These are phyloP conservation scores for Netelia inedita DNA, from an alignment of 2,888 invertebrate species.

Conservation along the genomic window DNA sequence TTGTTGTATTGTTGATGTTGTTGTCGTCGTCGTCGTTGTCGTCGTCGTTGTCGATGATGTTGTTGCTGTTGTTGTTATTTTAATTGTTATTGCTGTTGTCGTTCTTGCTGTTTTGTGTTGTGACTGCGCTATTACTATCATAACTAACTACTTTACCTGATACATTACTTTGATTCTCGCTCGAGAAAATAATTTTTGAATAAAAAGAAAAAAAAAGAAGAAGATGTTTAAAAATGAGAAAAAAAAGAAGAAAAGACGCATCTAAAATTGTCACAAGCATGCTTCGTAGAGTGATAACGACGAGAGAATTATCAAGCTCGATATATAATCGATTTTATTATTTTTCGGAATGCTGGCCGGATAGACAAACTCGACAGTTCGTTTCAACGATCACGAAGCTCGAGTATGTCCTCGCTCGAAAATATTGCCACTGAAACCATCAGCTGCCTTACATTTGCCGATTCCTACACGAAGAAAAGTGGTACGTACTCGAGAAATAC, in stretches of 20 bases:
- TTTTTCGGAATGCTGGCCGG: conserved; percentile 88
- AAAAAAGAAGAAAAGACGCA: conserved; percentile 57
- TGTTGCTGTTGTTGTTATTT: conserved; percentile 73
- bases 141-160: conserved; percentile 71
- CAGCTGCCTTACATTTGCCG: conserved; percentile 97
- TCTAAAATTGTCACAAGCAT: conserved; percentile 69
- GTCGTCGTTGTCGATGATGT: conserved; percentile 66
- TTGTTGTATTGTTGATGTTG: conserved; percentile 71
- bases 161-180: conserved; percentile 62
- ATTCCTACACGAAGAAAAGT: conserved; percentile 97
- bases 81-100: conserved; percentile 68
- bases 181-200: conserved; percentile 68
- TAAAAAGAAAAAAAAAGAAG: conserved; percentile 32
- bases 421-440: conserved; percentile 98
- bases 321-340: conserved; percentile 72
- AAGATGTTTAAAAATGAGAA: neutral
- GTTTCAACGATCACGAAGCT: conserved; percentile 98
- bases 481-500: conserved; percentile 90
- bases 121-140: conserved; percentile 73
- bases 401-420: conserved; percentile 99
- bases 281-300: conserved; percentile 65
- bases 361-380: conserved; percentile 98
- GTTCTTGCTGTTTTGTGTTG: conserved; percentile 60
- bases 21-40: conserved; percentile 66
- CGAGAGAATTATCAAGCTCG: conserved; percentile 45